Evolutionary conservation across 2,113 vertebrate genomes (phyloP).

Genomic region (Saccopteryx leptura): DNA sequence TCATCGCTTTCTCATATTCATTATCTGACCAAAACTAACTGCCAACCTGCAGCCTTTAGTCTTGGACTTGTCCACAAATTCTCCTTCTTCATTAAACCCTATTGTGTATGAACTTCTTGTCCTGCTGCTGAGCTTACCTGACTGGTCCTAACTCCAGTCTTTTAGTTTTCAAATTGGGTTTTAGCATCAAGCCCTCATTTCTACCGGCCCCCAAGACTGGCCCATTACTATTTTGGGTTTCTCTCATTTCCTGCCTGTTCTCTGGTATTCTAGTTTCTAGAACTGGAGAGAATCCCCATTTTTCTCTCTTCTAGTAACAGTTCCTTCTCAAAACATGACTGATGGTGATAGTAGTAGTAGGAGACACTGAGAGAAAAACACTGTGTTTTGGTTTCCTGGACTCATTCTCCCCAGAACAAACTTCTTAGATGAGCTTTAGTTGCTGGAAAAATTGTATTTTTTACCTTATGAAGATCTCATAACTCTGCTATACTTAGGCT

Average conservation of each 20-base stretch:
- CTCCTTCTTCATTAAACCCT: background rate
- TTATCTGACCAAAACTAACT: background rate
- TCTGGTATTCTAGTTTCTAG: background rate
- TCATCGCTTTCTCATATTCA: background rate
- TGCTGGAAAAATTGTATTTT: background rate
- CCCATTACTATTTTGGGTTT: background rate
- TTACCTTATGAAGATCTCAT: background rate
- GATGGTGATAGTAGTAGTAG: background rate
- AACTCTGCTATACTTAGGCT: background rate
- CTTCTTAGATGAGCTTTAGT: background rate
- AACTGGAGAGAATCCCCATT: background rate
- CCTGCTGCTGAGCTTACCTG: background rate
- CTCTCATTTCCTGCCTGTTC: background rate
- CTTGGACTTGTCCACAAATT: background rate
- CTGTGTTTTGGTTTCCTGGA: background rate
- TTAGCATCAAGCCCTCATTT: conserved; percentile 5
- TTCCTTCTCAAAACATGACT: background rate
- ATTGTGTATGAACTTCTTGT: background rate
- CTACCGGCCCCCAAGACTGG: background rate
- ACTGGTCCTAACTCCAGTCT: background rate
- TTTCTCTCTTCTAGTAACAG: background rate
- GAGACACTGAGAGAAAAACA: background rate
- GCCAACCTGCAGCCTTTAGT: background rate
- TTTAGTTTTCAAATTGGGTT: background rate
- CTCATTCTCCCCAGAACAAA: background rate